Evolutionary conservation across 2,888 invertebrate genomes (phyloP), one percentile per base, ranked within the genome.

Genomic region (Sericinus montela): DNA sequence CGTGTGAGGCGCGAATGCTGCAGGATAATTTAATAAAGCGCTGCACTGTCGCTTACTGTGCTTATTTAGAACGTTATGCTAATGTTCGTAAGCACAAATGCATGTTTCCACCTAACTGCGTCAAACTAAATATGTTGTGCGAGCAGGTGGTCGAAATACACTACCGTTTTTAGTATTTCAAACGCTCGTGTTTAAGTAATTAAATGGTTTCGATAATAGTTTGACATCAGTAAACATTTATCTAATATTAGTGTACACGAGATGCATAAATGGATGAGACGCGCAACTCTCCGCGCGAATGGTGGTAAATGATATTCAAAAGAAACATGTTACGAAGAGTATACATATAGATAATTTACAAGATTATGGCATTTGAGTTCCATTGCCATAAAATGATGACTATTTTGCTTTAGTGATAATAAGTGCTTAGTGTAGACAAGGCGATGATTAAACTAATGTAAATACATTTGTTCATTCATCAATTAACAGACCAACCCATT

Each of bases 1-100:
- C 73, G 85, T 81, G 84, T 83, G 85, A 77, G 82, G 81, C 74
- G 72, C 65, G 67, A 60, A 62, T 53, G 59, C 63, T 59, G 59
- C 70, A 57, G 65, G 71, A 75, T 75, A 76, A 50, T 76, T 80
- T 73, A 81, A 80, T 81, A 75, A 79, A 71, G 72, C 65, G 67
- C 49, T 45, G 28, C 63, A 62, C 66, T 19, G 36, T 29, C 40
- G 49, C 40, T 34, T n/a, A 48, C 43, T 43, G 60, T 65, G 63
- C 64, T 61, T 63, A 63, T 64, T 67, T 56, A 65, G 65, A 67
- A 71, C 58, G 58, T 69, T 64, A 46, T 43, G 46, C 45, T 35
- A 51, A 44, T 43, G 38, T 44, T 40, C 14, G 35, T 41, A 41
- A 52, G 41, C 45, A 45, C 48, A 45, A 32, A 50, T 35, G 16